Evolutionary conservation across 2,113 vertebrate genomes (phyloP).

Genomic region (Leptobrachium ailaonicum): DNA sequence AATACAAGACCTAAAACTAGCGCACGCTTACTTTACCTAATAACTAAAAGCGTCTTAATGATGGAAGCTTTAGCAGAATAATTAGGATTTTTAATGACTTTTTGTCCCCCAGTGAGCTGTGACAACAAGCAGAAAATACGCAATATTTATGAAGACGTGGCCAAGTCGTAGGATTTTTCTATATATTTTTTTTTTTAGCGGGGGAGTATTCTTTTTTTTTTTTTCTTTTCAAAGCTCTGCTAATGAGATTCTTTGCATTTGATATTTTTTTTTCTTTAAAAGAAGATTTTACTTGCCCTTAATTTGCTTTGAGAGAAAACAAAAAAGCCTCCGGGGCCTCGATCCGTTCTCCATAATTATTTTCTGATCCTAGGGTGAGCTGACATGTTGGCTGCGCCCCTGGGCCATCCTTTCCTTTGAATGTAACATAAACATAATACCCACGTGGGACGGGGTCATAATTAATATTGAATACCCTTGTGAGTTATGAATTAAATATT

Average conservation of each 20-base stretch:
- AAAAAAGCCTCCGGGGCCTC: conserved; percentile 29
- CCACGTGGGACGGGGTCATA: conserved; percentile 24
- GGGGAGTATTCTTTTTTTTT: background rate
- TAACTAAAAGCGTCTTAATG: conserved; percentile 1
- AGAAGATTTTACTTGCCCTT: conserved; percentile 4
- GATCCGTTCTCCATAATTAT: conserved; percentile 34
- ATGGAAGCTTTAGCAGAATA: conserved; percentile 15
- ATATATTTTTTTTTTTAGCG: background rate
- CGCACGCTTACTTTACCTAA: conserved; percentile 18
- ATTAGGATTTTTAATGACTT: conserved; percentile 23
- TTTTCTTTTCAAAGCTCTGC: background rate
- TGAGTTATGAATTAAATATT: conserved; percentile 35
- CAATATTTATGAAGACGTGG: conserved; percentile 30
- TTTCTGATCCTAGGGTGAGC: conserved; percentile 36
- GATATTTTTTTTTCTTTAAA: conserved; percentile 16
- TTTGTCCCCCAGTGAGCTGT: conserved; percentile 17
- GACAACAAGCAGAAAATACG: conserved; percentile 19
- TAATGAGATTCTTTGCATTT: conserved; percentile 36
- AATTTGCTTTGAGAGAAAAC: conserved; percentile 25
- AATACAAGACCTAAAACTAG: too few species aligned
- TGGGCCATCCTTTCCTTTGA: conserved; percentile 34
- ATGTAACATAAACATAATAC: conserved; percentile 4
- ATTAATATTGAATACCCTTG: conserved; percentile 33
- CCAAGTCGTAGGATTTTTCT: background rate
- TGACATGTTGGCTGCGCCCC: conserved; percentile 34